These are phyloP conservation scores for Pogonomyrmex barbatus DNA, from an alignment of 1,140 invertebrate species.

Conservation along the genomic window DNA sequence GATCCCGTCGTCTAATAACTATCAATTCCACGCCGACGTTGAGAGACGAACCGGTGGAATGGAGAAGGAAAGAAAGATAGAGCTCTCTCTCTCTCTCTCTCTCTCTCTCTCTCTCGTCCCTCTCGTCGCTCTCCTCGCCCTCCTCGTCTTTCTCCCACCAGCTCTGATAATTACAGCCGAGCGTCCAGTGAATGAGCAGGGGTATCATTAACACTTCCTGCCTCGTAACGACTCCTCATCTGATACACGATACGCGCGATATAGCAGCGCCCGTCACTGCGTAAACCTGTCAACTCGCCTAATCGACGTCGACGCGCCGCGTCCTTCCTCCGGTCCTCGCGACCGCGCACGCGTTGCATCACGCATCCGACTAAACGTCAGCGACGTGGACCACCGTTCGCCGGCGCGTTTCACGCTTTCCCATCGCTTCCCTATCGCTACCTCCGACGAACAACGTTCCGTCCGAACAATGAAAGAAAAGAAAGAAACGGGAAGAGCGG, in stretches of 20 bases:
- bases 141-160: constrained; percentile 68
- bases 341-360: background rate
- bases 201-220: constrained; percentile 86
- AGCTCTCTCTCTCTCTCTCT: background rate
- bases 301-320: constrained; percentile 71
- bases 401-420: background rate
- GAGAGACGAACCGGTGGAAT: constrained; percentile 26
- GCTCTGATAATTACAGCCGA: constrained; percentile 84
- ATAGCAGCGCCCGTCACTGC: constrained; percentile 79
- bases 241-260: constrained; percentile 79
- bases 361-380: background rate
- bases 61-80: constrained; percentile 13
- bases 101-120: background rate
- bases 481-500: background rate
- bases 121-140: constrained; percentile 41
- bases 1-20: constrained; percentile 54
- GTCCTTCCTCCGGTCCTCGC: constrained; percentile 35
- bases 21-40: constrained; percentile 65
- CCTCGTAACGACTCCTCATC: constrained; percentile 85
- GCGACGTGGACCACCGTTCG: background rate
- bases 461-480: constrained; percentile 3
- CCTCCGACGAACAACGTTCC: too few relatives aligned
- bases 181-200: constrained; percentile 84
- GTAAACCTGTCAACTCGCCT: constrained; percentile 82
- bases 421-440: background rate